Conservation (phyloP, 92 coral and sea anemone species). For the Epizoanthus scotinus region DNA sequence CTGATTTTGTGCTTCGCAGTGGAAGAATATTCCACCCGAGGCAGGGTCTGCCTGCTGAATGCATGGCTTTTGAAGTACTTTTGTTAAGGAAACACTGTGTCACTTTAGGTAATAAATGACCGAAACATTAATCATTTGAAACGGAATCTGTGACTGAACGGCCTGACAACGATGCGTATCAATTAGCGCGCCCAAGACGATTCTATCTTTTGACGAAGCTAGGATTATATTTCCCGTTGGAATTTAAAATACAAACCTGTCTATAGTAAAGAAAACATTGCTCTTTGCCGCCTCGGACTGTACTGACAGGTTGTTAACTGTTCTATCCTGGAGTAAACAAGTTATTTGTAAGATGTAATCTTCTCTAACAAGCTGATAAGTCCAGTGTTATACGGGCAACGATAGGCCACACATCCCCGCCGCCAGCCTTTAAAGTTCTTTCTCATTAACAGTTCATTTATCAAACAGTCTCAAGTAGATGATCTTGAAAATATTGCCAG, state of each 20-base stretch:
- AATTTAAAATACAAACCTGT: not conserved
- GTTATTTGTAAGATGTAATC: slow-evolving; percentile 23
- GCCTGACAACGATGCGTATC: slow-evolving; percentile 15
- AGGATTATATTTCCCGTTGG: slow-evolving; percentile 16
- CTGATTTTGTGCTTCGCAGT: not conserved
- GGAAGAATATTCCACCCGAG: slow-evolving; percentile 12
- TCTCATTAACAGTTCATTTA: slow-evolving; percentile 37
- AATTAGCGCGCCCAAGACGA: slow-evolving; percentile 14
- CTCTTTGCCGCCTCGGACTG: slow-evolving; percentile 8
- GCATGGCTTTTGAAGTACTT: slow-evolving; percentile 2
- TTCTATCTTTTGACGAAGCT: slow-evolving; percentile 10
- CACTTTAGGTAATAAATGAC: slow-evolving; percentile 19
- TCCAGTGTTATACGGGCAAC: not conserved
- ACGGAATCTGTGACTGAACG: slow-evolving; percentile 9
- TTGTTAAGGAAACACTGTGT: slow-evolving; percentile 6
- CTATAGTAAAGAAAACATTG: not conserved
- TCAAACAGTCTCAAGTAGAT: slow-evolving; percentile 31
- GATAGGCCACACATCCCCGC: slow-evolving; percentile 16
- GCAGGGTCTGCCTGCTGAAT: slow-evolving; percentile 14
- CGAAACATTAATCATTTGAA: slow-evolving; percentile 30
- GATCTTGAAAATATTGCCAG: slow-evolving; percentile 3
- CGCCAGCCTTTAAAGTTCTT: not conserved
- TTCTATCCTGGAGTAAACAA: slow-evolving; percentile 4
- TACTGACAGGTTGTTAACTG: slow-evolving; percentile 3
- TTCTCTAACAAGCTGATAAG: slow-evolving; percentile 40